Percentiles rank a stretch among this genome's conserved stretches.
phyloP scores from a whole-genome alignment of 1,140 invertebrate species.

The Sitophilus oryzae region DNA sequence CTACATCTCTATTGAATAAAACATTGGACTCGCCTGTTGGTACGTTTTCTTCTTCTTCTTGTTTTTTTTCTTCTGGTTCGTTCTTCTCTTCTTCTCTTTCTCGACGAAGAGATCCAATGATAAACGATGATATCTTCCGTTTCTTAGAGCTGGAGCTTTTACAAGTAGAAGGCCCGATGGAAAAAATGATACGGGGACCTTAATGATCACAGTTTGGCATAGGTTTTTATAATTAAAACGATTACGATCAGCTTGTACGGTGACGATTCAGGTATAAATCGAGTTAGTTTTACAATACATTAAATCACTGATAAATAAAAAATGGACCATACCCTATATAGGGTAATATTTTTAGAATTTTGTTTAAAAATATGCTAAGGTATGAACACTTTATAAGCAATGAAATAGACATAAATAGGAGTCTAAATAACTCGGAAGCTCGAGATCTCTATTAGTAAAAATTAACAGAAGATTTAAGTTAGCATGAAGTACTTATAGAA shows the following conservation, averaged over 20 bases:
- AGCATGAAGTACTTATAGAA: no score
- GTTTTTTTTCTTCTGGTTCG: no score
- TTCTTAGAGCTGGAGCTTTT: slow-evolving; percentile 18
- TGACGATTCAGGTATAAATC: background rate
- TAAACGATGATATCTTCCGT: background rate
- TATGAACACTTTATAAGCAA: no score
- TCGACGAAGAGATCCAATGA: background rate
- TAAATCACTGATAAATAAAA: no score
- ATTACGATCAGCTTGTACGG: background rate
- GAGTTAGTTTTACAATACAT: no score
- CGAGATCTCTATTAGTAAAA: no score
- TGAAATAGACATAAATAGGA: no score
- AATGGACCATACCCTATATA: no score
- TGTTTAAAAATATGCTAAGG: no score
- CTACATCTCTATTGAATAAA: slow-evolving; percentile 24
- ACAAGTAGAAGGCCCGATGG: slow-evolving; percentile 12
- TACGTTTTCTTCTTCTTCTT: slow-evolving; percentile 22
- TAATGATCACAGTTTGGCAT: slow-evolving; percentile 25
- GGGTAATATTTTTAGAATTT: no score
- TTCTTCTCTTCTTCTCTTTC: background rate
- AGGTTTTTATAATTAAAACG: background rate
- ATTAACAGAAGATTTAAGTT: no score
- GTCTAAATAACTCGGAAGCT: no score
- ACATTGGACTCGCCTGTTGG: slow-evolving; percentile 21
- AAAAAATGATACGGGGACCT: slow-evolving; percentile 21